phyloP scores from a whole-genome alignment of 1,140 invertebrate genomes.

The Conopomorpha cramerella region DNA sequence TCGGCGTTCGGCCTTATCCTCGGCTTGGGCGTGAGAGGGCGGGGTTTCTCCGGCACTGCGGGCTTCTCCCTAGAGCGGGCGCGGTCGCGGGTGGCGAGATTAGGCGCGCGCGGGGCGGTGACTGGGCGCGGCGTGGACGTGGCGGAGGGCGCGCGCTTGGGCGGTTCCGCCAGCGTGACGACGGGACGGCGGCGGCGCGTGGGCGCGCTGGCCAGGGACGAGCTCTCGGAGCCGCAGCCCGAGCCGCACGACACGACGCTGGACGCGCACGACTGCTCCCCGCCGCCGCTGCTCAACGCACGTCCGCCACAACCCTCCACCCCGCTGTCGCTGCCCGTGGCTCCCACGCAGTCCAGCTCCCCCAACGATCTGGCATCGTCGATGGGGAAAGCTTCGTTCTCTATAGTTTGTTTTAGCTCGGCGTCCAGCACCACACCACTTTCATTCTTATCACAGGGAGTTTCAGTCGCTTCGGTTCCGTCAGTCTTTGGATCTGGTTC shows the following conservation, averaged over 20 bases:
- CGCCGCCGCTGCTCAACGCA: conserved; percentile 66
- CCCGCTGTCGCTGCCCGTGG: conserved; percentile 78
- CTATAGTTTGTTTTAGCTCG: too few species aligned
- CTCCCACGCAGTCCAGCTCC: conserved; percentile 33
- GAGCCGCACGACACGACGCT: conserved; percentile 77
- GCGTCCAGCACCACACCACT: conserved; percentile 12
- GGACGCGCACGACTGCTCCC: conserved; percentile 70
- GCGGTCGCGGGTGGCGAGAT: conserved; percentile 52
- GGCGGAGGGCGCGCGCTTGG: conserved; percentile 32
- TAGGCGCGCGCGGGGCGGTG: conserved; percentile 55
- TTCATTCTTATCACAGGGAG: conserved; percentile 14
- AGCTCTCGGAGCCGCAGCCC: conserved; percentile 77
- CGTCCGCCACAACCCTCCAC: conserved; percentile 74
- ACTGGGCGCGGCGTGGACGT: conserved; percentile 60
- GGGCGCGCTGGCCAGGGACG: conserved; percentile 60
- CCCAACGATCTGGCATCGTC: conserved; percentile 40
- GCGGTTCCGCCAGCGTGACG: conserved; percentile 38
- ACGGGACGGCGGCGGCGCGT: conserved; percentile 38
- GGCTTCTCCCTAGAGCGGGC: conserved; percentile 62
- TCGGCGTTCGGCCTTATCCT: conserved; percentile 60
- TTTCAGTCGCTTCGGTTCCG: conserved; percentile 14
- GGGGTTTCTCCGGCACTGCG: conserved; percentile 34
- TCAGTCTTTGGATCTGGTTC: conserved; percentile 14
- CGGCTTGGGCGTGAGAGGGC: conserved; percentile 59
- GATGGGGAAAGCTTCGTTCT: conserved; percentile 6